Evolutionary conservation across 2,888 invertebrate genomes (phyloP), one percentile per base, ranked within the genome.

Genomic region (Phengaris arion): DNA sequence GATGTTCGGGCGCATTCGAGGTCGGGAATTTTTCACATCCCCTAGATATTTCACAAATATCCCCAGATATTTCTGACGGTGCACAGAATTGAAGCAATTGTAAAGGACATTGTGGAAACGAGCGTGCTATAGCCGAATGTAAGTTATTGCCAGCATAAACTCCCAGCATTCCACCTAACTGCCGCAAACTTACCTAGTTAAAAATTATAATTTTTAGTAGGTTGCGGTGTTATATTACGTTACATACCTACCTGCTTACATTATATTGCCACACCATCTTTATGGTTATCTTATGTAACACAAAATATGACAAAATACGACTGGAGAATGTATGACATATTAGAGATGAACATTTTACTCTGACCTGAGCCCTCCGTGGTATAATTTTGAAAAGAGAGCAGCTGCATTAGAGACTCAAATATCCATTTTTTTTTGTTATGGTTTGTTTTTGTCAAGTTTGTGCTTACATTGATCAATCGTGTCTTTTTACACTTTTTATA

Each of bases 1-100:
- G 85, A 86, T 85, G 85, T 86, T 86, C 75, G 69, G 46, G 74
- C 15, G 73, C 68, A 57, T 68, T 68, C 59, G 64, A 68, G 77
- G 77, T 79, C 77, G 79, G 79, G 80, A 81, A 81, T 82, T 82
- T 83, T 83, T 82, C 76, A 79, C 80, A 80, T 79, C 74, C 74
- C 79, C 76, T 15, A 35, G 35, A 64, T 64, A 64, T 64, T 64
- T 64, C 72, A 52, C 52, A 52, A 72, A 72, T 72, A 80, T 79
- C 74, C 79, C 76, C 73, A 79, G 76, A 79, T 81, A 81, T 81
- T 80, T 80, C 78, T 77, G 76, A 59, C 57, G 64, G 45, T 74
- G 74, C 78, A 79, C 79, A 74, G 79, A 77, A 79, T 78, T 77
- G 78, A 77, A 74, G 77, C 80, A 77, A 76, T 79, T 78, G 77